phyloP scores from a whole-genome alignment of 92 coral and sea anemone genomes.

The Porites evermanni region DNA sequence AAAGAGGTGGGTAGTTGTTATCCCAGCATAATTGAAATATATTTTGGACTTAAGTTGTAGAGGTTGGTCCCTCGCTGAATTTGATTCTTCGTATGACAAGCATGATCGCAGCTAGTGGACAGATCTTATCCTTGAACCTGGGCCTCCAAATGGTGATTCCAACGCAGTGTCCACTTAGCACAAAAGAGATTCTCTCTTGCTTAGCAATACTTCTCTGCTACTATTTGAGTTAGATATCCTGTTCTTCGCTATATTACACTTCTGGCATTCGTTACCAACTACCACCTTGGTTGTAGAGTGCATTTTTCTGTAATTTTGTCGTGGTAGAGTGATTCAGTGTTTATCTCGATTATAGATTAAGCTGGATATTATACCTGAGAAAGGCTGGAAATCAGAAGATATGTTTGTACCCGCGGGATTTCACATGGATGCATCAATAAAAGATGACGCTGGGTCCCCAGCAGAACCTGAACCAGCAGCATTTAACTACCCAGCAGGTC shows the following conservation, averaged over 20 bases:
- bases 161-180: too few species aligned
- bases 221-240: too few species aligned
- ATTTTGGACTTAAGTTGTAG: not conserved
- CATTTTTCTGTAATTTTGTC: not conserved
- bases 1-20: constrained; percentile 17
- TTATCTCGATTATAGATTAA: constrained; percentile 23
- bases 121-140: too few species aligned
- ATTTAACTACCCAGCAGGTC: constrained; percentile 70
- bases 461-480: constrained; percentile 30
- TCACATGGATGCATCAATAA: constrained; percentile 30
- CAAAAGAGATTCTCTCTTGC: too few species aligned
- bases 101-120: not conserved
- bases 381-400: constrained; percentile 58
- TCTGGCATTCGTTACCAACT: not conserved
- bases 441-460: constrained; percentile 21
- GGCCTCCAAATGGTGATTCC: too few species aligned
- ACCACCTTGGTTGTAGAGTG: not conserved
- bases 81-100: not conserved
- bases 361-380: constrained; percentile 40
- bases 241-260: too few species aligned
- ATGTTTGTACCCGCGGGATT: constrained; percentile 64
- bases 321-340: not conserved
- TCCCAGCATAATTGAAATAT: not conserved
- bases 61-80: not conserved
- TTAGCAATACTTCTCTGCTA: too few species aligned